Evolutionary conservation across 2,113 vertebrate genomes (phyloP).

Genomic region (Bombycilla garrulus): DNA sequence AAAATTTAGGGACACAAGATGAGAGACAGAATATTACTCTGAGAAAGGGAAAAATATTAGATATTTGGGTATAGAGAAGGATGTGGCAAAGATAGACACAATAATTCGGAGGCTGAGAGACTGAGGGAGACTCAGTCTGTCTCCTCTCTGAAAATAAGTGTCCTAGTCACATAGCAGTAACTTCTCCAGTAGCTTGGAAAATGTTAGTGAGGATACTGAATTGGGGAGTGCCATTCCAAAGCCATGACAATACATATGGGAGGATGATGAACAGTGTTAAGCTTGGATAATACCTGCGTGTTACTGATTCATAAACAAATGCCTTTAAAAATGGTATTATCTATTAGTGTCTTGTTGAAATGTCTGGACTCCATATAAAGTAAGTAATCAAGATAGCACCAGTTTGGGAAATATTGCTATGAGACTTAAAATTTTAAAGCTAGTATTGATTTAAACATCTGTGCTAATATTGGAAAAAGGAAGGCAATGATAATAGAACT

Average conservation of each 20-base stretch:
- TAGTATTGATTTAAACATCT: not conserved
- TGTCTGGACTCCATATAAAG: not conserved
- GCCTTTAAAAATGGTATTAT: not conserved
- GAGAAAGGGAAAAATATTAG: not conserved
- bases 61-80: not conserved
- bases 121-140: not conserved
- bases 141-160: not conserved
- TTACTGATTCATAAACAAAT: not conserved
- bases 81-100: not conserved
- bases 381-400: not conserved
- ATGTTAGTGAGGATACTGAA: not conserved
- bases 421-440: not conserved
- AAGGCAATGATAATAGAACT: not conserved
- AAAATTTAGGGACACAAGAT: not conserved
- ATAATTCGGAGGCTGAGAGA: not conserved
- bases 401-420: not conserved
- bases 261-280: not conserved
- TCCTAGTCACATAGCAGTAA: not conserved
- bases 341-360: not conserved
- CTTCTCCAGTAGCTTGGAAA: not conserved
- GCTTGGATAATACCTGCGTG: not conserved
- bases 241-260: rapidly evolving
- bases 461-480: not conserved
- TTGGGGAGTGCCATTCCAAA: not conserved
- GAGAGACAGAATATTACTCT: not conserved